These are phyloP conservation scores for Saguinus midas DNA, from an alignment of 2,113 vertebrate species.

Conservation along the genomic window DNA sequence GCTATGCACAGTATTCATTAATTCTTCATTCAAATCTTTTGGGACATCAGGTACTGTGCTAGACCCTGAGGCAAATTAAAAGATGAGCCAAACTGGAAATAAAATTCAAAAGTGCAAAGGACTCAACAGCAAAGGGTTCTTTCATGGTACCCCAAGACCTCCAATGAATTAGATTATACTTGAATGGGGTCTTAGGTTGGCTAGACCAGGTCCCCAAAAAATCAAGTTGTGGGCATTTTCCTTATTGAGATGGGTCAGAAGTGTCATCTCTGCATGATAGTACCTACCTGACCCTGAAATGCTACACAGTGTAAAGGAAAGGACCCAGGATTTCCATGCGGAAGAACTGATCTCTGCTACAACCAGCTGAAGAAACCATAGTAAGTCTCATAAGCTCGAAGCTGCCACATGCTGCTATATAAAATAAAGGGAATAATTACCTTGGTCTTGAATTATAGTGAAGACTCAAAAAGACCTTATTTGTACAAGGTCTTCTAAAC, in stretches of 20 bases:
- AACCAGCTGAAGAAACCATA: neutral
- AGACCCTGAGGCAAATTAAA: neutral
- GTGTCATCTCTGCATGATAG: neutral
- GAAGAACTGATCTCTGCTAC: neutral
- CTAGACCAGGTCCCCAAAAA: neutral
- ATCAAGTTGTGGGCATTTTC: neutral
- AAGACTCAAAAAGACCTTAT: neutral
- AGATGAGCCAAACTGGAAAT: neutral
- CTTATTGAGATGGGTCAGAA: neutral
- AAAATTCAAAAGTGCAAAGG: neutral
- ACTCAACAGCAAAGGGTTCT: neutral
- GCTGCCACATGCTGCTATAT: neutral
- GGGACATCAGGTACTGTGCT: neutral
- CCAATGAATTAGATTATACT: neutral
- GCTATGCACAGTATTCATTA: neutral
- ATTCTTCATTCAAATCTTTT: neutral
- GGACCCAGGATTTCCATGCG: neutral
- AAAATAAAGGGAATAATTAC: neutral
- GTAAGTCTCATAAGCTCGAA: neutral
- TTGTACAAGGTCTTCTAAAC: conserved; percentile 45
- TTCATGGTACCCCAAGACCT: neutral
- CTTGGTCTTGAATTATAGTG: neutral
- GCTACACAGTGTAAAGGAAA: neutral
- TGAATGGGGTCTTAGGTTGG: neutral
- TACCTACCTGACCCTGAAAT: neutral